Conservation (phyloP, 2,113 vertebrate species). For the Ptilonorhynchus violaceus region DNA sequence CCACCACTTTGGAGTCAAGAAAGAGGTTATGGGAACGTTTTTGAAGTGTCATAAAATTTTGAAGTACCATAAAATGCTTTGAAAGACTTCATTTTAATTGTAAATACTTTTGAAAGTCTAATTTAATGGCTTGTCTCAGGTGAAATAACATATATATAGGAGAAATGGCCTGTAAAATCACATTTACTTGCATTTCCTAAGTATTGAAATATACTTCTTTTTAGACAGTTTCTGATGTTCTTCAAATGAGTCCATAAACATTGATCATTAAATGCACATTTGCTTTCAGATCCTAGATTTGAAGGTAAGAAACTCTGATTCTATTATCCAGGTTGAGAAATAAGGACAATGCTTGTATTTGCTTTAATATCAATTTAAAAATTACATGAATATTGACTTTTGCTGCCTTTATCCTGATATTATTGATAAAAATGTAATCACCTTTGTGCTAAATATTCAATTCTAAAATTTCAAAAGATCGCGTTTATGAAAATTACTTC, state of each 20-base stretch:
- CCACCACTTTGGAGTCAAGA: not conserved
- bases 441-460: not conserved
- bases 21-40: not conserved
- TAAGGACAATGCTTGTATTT: not conserved
- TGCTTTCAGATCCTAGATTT: not conserved
- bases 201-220: not conserved
- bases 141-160: not conserved
- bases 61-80: not conserved
- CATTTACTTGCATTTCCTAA: not conserved
- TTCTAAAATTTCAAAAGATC: not conserved
- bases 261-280: not conserved
- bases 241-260: not conserved
- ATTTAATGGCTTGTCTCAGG: not conserved
- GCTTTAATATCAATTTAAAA: not conserved
- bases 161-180: not conserved
- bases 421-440: not conserved
- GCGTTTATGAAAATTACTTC: not conserved
- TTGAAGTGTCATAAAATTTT: not conserved
- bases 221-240: not conserved
- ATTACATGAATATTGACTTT: not conserved
- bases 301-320: not conserved
- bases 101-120: not conserved
- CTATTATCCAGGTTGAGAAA: not conserved
- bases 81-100: not conserved
- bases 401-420: not conserved